Percentiles rank a stretch among this genome's conserved stretches.
Conservation (phyloP, 2,797 vertebrate species). For the Gila robusta region DNA sequence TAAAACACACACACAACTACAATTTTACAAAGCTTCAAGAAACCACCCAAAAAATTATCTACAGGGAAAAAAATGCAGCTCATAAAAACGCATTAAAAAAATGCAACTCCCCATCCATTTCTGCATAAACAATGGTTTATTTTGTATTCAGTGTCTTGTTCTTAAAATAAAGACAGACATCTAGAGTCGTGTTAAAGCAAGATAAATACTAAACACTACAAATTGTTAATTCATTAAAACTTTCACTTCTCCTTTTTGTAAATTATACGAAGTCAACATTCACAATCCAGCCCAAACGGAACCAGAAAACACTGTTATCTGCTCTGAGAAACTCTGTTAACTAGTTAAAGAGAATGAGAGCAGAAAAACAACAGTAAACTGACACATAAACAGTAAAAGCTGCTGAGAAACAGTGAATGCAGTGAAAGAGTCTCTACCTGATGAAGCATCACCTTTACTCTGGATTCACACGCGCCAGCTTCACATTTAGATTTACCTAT, state of each 20-base stretch:
- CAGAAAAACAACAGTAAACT: neutral
- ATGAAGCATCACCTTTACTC: slow-evolving; percentile 45
- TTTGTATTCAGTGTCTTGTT: too few relatives aligned
- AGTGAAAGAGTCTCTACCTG: slow-evolving; percentile 27
- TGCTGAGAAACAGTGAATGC: neutral
- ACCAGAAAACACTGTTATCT: too few relatives aligned
- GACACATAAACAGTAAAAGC: neutral
- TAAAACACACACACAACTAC: neutral
- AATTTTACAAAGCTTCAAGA: neutral
- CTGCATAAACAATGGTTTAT: too few relatives aligned
- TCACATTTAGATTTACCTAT: neutral
- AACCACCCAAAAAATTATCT: neutral
- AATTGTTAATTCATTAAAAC: neutral
- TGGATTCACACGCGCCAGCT: slow-evolving; percentile 7
- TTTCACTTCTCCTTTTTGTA: neutral
- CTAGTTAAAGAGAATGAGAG: rapidly evolving
- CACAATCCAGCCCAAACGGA: too few relatives aligned
- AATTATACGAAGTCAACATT: too few relatives aligned
- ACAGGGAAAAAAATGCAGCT: too few relatives aligned
- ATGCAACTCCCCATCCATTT: too few relatives aligned
- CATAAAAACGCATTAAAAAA: too few relatives aligned
- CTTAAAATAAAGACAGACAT: too few relatives aligned
- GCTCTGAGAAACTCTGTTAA: neutral
- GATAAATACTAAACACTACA: too few relatives aligned
- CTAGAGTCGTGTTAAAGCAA: too few relatives aligned